These are phyloP conservation scores for Tetragonula carbonaria DNA, from an alignment of 2,888 invertebrate species.

Conservation along the genomic window DNA sequence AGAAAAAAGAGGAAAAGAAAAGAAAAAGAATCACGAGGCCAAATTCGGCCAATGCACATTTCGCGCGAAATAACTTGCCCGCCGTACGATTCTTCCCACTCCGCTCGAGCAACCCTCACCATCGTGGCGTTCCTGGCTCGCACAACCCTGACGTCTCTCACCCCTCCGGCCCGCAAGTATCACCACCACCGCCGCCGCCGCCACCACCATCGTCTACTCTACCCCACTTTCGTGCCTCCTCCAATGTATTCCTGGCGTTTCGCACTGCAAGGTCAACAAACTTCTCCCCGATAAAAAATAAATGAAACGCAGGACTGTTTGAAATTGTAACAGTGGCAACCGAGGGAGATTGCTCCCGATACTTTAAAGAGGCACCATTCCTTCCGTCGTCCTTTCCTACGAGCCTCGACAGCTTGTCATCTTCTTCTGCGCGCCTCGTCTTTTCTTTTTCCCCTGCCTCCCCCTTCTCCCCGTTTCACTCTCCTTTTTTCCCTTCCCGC, in stretches of 20 bases:
- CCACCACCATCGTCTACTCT: slow-evolving; percentile 69
- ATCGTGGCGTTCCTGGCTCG: slow-evolving; percentile 31
- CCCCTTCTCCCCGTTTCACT: no score
- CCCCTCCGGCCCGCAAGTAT: slow-evolving; percentile 41
- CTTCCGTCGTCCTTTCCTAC: slow-evolving; percentile 56
- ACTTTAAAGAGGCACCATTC: slow-evolving; percentile 71
- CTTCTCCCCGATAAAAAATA: slow-evolving; percentile 78
- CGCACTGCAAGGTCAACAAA: slow-evolving; percentile 79
- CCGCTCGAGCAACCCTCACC: slow-evolving; percentile 55
- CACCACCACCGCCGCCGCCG: slow-evolving; percentile 47
- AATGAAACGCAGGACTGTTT: slow-evolving; percentile 75
- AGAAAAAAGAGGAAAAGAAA: neutral
- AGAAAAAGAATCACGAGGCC: slow-evolving; percentile 45
- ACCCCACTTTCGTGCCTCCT: slow-evolving; percentile 75
- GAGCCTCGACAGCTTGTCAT: slow-evolving; percentile 42
- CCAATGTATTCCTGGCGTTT: slow-evolving; percentile 77
- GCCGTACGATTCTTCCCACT: slow-evolving; percentile 71
- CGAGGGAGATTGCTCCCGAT: slow-evolving; percentile 70
- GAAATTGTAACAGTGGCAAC: slow-evolving; percentile 77
- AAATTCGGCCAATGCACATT: slow-evolving; percentile 73
- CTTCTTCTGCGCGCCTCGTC: neutral
- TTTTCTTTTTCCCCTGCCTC: neutral
- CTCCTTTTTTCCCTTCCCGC: neutral
- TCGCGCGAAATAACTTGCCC: slow-evolving; percentile 74
- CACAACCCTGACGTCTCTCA: slow-evolving; percentile 47